A percentile compares a stretch with the other conserved stretches of the same genome.
Conservation (phyloP, 2,888 invertebrate genomes). For the Pantelozetes paolii region DNA sequence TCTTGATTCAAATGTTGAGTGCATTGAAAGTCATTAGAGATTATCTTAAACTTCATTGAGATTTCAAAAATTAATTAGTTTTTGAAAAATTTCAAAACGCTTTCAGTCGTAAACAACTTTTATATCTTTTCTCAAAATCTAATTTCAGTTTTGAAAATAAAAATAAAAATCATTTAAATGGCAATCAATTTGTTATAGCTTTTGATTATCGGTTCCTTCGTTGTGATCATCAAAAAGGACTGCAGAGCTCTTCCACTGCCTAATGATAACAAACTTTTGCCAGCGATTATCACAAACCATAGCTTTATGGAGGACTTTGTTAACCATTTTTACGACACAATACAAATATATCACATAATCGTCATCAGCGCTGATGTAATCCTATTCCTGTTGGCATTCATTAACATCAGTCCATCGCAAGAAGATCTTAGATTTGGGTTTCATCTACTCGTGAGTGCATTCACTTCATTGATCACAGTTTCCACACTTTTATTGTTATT, state of each 20-base stretch:
- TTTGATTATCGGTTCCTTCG: slow-evolving; percentile 37
- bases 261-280: slow-evolving; percentile 31
- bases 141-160: too few species aligned
- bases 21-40: too few species aligned
- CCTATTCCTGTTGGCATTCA: slow-evolving; percentile 39
- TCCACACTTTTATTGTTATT: background rate
- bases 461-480: background rate
- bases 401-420: slow-evolving; percentile 40
- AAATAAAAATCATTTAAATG: background rate
- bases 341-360: slow-evolving; percentile 40
- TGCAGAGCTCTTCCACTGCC: slow-evolving; percentile 34
- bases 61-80: too few species aligned
- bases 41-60: too few species aligned
- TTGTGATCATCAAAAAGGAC: slow-evolving; percentile 37
- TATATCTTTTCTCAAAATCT: too few species aligned
- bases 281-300: slow-evolving; percentile 29
- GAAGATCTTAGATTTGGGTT: slow-evolving; percentile 41
- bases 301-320: slow-evolving; percentile 36
- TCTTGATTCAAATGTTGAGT: too few species aligned
- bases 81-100: too few species aligned
- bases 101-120: too few species aligned
- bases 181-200: slow-evolving; percentile 12
- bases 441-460: slow-evolving; percentile 39
- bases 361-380: slow-evolving; percentile 38
- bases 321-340: slow-evolving; percentile 38